Base-by-base conservation (phyloP, 2,113 vertebrate species). In the Gadus macrocephalus region DNA sequence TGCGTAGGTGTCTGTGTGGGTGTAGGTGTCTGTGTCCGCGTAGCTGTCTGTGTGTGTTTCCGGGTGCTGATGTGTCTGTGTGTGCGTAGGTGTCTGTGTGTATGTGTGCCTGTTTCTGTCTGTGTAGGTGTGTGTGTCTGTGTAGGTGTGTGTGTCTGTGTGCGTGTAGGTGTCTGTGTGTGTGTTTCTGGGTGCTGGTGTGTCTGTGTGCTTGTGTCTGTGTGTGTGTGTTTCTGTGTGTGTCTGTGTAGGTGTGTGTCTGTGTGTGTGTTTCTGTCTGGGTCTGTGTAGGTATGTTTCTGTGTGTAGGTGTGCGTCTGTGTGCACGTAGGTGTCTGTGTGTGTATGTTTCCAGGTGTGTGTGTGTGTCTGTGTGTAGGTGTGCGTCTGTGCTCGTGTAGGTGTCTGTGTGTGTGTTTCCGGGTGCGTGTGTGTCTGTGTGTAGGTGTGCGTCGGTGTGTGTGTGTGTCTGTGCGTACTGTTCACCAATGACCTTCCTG, bases 221-320 rank as follows among this genome's bases (percentile, higher is more conserved):
- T 35, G 4, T 4, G 31, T 35, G 31, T 35, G 31, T 4, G 31
- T 35, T 1, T 3, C 2, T 4, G 31, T 35, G 0, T 35, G 31
- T 35, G 31, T 35, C 3, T 35, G 31, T 35, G 31, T 35, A n/a
- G n/a, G n/a, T n/a, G n/a, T n/a, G n/a, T n/a, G n/a, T n/a, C n/a
- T n/a, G 1, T 31, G 71, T 61, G 7, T 64, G 31, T 4, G 31
- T 35, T 1, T 3, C 2, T 4, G 31, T 35, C 4, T 35, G 31
- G 5, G 31, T 35, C 3, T 35, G 31, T 35, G 31, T 35, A 20
- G 71, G 22, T 42, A 2, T 35, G 20, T 20, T 92, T 65, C 2
- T 15, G 55, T 62, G 20, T 11, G 11, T 64, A 20, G 71, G 22
- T 42, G 3, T 35, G 20, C 1, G 92, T 65, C 2, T 15, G 55